phyloP scores from a whole-genome alignment of 2,888 invertebrate species.

The Drosophila macrospina region DNA sequence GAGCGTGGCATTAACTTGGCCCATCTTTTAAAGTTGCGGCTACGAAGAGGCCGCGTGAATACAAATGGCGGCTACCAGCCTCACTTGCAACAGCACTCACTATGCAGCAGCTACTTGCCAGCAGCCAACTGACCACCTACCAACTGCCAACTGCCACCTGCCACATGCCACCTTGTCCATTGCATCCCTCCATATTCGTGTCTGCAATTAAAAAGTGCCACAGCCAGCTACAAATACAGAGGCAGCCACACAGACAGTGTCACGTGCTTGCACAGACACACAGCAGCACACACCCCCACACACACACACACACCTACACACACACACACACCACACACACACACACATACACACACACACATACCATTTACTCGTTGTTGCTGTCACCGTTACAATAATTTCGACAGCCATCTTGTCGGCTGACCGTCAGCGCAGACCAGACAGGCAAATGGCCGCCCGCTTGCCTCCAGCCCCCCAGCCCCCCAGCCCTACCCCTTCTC shows the following conservation, averaged over 20 bases:
- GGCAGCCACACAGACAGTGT: slow-evolving; percentile 8
- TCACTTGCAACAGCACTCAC: slow-evolving; percentile 25
- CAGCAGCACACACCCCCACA: no score
- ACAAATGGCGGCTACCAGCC: slow-evolving; percentile 51
- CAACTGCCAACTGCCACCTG: background rate
- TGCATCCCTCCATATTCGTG: background rate
- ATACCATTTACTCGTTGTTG: slow-evolving; percentile 24
- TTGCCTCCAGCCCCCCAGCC: background rate
- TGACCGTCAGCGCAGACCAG: slow-evolving; percentile 23
- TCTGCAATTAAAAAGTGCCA: slow-evolving; percentile 54
- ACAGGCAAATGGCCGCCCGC: background rate
- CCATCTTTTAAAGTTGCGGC: slow-evolving; percentile 56
- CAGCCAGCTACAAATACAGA: slow-evolving; percentile 26
- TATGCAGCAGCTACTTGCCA: slow-evolving; percentile 22
- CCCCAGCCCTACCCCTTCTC: background rate
- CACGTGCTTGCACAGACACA: slow-evolving; percentile 16
- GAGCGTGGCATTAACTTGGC: slow-evolving; percentile 57
- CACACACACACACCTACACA: slow-evolving; percentile 15
- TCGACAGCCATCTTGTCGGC: slow-evolving; percentile 63
- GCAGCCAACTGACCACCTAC: background rate
- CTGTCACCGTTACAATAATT: slow-evolving; percentile 59
- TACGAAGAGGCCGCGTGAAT: slow-evolving; percentile 40
- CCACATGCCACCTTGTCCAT: background rate
- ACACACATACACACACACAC: slow-evolving; percentile 17
- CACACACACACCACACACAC: slow-evolving; percentile 8